phyloP scores from a whole-genome alignment of 1,140 invertebrate genomes.

The Schlechtendalia chinensis region DNA sequence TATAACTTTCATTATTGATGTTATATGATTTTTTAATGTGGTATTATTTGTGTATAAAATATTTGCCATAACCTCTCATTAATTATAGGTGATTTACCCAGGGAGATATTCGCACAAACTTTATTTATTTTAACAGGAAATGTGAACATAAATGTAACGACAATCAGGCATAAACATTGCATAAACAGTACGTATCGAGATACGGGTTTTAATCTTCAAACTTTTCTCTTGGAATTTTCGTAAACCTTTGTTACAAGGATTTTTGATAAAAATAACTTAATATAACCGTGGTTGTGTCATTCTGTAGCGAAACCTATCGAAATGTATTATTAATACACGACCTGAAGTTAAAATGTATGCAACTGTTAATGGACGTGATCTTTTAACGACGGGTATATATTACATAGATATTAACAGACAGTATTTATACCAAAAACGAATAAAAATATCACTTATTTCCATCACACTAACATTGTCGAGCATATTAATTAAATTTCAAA shows the following conservation, averaged over 20 bases:
- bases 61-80: no score
- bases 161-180: not conserved
- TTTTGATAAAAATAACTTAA: not conserved
- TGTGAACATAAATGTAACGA: not conserved
- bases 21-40: not conserved
- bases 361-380: not conserved
- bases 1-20: not conserved
- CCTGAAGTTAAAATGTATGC: not conserved
- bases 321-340: not conserved
- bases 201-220: not conserved
- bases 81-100: not conserved
- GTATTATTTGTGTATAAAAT: not conserved
- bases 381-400: not conserved
- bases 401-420: no score
- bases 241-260: not conserved
- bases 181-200: no score
- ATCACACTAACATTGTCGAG: not conserved
- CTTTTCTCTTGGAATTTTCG: not conserved
- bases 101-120: not conserved
- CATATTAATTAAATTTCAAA: not conserved
- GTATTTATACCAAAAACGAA: not conserved
- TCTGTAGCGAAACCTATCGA: not conserved
- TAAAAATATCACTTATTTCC: constrained; percentile 5
- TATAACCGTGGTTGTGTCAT: no score
- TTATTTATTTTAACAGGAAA: not conserved